Conservation (phyloP, 2,797 vertebrate genomes). For the Notolabrus celidotus region DNA sequence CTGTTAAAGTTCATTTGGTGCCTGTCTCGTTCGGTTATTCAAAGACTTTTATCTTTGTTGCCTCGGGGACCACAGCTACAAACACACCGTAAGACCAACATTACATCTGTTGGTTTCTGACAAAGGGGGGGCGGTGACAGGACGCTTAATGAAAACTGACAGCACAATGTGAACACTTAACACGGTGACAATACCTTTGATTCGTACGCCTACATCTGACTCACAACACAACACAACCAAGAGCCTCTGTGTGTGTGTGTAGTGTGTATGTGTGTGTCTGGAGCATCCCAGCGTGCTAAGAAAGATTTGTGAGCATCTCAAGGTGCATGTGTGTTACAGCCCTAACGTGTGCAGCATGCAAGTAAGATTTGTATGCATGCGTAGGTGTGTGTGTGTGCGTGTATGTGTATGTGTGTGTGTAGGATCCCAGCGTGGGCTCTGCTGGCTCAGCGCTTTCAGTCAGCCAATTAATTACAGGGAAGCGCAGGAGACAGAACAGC, state of each 20-base stretch:
- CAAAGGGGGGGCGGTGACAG: slow-evolving; percentile 31
- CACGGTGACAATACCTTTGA: slow-evolving; percentile 55
- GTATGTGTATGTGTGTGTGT: slow-evolving; percentile 46
- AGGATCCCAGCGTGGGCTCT: slow-evolving; percentile 69
- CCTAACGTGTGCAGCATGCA: slow-evolving; percentile 36
- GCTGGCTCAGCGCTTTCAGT: slow-evolving; percentile 81
- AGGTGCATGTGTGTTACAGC: slow-evolving; percentile 35
- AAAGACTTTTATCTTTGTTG: slow-evolving; percentile 39
- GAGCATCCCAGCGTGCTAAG: not conserved
- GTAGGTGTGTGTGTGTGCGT: slow-evolving; percentile 23
- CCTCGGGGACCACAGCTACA: slow-evolving; percentile 40
- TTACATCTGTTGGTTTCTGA: slow-evolving; percentile 47
- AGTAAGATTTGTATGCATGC: slow-evolving; percentile 43
- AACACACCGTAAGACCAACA: slow-evolving; percentile 41
- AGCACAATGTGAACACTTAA: slow-evolving; percentile 49
- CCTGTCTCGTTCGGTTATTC: slow-evolving; percentile 43
- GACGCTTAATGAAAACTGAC: slow-evolving; percentile 58
- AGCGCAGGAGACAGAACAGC: slow-evolving; percentile 74
- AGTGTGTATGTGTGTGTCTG: slow-evolving; percentile 5
- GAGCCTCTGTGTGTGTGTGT: not conserved
- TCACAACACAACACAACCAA: slow-evolving; percentile 20
- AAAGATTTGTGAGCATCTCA: slow-evolving; percentile 37
- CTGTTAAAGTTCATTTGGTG: slow-evolving; percentile 52
- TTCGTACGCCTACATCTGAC: slow-evolving; percentile 44
- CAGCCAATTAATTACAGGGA: slow-evolving; percentile 85